A percentile compares a stretch with the other conserved stretches of the same genome.
Conservation (phyloP, 1,140 invertebrate species). For the Drosophila tristis region DNA sequence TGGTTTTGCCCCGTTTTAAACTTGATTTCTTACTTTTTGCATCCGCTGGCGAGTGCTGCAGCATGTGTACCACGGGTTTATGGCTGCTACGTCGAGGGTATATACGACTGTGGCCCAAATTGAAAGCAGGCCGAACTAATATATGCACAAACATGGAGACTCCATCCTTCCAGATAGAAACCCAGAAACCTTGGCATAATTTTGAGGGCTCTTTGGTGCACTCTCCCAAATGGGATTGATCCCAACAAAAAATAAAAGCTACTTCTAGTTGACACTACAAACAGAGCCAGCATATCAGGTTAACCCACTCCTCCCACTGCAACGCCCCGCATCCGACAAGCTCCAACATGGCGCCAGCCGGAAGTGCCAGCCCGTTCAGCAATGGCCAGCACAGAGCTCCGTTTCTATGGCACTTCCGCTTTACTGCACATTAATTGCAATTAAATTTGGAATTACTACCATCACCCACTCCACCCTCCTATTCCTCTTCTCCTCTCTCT, state of each 20-base stretch:
- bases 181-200: no score
- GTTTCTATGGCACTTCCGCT: constrained; percentile 69
- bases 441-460: constrained; percentile 73
- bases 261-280: neutral
- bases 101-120: no score
- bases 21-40: constrained; percentile 39
- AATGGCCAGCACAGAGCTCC: constrained; percentile 37
- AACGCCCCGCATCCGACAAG: neutral
- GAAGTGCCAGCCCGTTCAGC: constrained; percentile 57
- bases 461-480: neutral
- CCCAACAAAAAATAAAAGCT: neutral
- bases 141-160: no score
- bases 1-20: constrained; percentile 27
- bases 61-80: no score
- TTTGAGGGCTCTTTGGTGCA: neutral
- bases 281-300: constrained; percentile 4
- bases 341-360: constrained; percentile 56
- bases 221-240: neutral
- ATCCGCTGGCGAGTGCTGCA: constrained; percentile 9
- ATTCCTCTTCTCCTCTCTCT: neutral
- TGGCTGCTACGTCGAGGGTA: no score
- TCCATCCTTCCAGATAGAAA: no score
- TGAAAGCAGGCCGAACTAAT: no score
- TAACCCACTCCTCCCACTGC: neutral
- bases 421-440: constrained; percentile 77